phyloP scores from a whole-genome alignment of 1,140 invertebrate genomes.

The Drosophila arizonae region DNA sequence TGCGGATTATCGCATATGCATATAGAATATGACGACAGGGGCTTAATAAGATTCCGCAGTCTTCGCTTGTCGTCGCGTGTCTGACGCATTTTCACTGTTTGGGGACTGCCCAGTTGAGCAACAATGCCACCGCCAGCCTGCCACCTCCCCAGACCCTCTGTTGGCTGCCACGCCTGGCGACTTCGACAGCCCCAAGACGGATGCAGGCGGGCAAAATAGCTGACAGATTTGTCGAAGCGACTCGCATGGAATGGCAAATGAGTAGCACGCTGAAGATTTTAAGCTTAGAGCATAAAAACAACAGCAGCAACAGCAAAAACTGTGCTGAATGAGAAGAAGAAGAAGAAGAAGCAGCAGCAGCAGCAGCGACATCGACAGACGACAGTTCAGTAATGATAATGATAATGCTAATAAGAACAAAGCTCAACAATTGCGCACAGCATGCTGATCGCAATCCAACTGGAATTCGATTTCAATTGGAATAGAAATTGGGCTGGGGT shows the following conservation, averaged over 20 bases:
- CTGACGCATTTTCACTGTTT: constrained; percentile 55
- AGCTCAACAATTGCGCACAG: constrained; percentile 23
- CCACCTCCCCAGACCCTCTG: too few relatives aligned
- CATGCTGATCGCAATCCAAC: constrained; percentile 30
- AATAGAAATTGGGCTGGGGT: neutral
- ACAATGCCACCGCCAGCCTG: neutral
- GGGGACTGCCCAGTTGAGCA: constrained; percentile 45
- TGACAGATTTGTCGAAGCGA: constrained; percentile 35
- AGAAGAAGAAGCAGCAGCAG: constrained; percentile 5
- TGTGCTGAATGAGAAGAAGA: neutral
- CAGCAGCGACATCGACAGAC: constrained; percentile 5
- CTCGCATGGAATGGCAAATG: constrained; percentile 52
- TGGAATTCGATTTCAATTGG: constrained; percentile 3
- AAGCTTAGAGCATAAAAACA: constrained; percentile 40
- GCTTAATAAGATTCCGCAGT: constrained; percentile 45
- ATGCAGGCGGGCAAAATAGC: constrained; percentile 57
- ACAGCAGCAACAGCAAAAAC: constrained; percentile 3
- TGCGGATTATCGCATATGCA: constrained; percentile 13
- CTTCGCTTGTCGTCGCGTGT: constrained; percentile 44
- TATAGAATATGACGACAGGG: constrained; percentile 66
- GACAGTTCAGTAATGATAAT: constrained; percentile 59
- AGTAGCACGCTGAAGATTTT: constrained; percentile 25
- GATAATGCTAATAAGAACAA: constrained; percentile 67
- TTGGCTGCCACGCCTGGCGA: neutral
- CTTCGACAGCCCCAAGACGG: constrained; percentile 52